Evolutionary conservation across 2,113 vertebrate genomes (phyloP).

Genomic region (Antennarius striatus): DNA sequence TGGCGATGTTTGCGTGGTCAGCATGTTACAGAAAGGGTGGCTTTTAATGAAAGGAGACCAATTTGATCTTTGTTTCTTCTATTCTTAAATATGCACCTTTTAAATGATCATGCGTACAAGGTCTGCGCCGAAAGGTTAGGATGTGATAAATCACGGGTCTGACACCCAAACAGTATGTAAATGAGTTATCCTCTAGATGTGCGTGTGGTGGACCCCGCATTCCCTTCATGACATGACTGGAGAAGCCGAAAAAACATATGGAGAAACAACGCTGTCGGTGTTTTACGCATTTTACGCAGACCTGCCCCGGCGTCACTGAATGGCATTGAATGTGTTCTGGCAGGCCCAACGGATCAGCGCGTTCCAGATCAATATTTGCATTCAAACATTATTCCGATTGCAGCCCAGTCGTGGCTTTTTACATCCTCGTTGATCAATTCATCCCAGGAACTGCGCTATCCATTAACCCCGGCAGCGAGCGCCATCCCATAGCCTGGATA

Average conservation of each 20-base stretch:
- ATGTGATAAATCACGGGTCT: no score
- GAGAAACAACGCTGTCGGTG: constrained; percentile 39
- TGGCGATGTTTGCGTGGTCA: constrained; percentile 74
- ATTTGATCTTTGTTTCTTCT: constrained; percentile 8
- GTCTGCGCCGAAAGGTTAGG: constrained; percentile 34
- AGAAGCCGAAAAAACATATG: constrained; percentile 19
- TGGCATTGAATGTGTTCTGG: constrained; percentile 27
- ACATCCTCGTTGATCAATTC: constrained; percentile 26
- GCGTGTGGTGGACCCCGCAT: no score
- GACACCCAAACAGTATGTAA: no score
- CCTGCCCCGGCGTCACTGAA: constrained; percentile 29
- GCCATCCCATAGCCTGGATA: constrained; percentile 3
- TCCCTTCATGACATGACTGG: background rate
- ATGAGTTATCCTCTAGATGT: no score
- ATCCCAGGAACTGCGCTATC: constrained; percentile 25
- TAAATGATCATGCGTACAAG: constrained; percentile 19
- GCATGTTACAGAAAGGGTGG: constrained; percentile 62
- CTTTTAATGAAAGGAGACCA: no score
- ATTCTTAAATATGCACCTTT: constrained; percentile 3
- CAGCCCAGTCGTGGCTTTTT: constrained; percentile 17
- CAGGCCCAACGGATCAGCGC: constrained; percentile 39
- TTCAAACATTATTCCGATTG: constrained; percentile 36
- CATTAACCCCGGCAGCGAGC: constrained; percentile 34
- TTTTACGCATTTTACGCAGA: constrained; percentile 49
- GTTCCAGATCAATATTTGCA: constrained; percentile 26